Evolutionary conservation across 2,888 invertebrate species (phyloP).

Genomic region (Acronicta leporina): DNA sequence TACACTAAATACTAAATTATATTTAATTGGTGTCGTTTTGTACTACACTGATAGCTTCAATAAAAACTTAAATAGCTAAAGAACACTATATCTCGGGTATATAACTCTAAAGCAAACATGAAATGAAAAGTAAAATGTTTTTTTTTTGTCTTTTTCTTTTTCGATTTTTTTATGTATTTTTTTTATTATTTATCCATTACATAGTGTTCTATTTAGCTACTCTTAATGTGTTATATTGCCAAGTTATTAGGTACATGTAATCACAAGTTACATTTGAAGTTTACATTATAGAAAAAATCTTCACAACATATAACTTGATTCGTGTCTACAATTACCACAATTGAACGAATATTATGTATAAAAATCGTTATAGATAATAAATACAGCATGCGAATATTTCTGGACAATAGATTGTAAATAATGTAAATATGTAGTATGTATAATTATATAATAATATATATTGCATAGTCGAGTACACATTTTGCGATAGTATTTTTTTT

Average conservation of each 20-base stretch:
- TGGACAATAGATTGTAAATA: conserved; percentile 37
- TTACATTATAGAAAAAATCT: conserved; percentile 1
- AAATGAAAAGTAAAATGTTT: no score
- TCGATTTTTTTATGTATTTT: no score
- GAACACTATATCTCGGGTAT: no score
- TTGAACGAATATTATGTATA: conserved; percentile 13
- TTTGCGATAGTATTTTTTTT: conserved; percentile 12
- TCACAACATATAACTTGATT: not conserved
- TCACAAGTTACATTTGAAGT: not conserved
- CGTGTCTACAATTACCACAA: not conserved
- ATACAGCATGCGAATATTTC: conserved; percentile 36
- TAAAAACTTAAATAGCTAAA: no score
- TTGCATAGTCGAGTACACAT: conserved; percentile 1
- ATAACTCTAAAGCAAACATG: no score
- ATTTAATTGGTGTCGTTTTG: no score
- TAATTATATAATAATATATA: conserved; percentile 2
- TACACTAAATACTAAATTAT: no score
- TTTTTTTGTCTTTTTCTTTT: no score
- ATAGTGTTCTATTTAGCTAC: no score
- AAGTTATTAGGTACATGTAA: not conserved
- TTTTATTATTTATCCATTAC: no score
- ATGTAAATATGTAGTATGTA: conserved; percentile 22
- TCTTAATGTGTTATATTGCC: no score
- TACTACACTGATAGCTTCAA: no score
- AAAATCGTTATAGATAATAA: conserved; percentile 33